Base-by-base conservation (phyloP, 2,888 invertebrate species). In the Sinohyriopsis cumingii region DNA sequence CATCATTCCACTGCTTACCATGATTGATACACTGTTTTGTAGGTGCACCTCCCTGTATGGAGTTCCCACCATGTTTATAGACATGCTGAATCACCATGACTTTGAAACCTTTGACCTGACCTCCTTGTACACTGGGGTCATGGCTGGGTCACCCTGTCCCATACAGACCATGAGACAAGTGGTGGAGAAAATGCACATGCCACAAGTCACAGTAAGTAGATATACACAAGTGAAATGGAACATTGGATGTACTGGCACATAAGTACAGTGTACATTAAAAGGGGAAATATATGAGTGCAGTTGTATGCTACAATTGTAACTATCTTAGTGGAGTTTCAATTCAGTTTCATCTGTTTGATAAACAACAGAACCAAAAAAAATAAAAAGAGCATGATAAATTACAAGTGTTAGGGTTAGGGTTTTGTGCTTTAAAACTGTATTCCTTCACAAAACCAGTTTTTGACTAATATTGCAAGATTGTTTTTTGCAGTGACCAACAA, bases 21-120 rank as follows among this genome's bases (percentile, higher is more conserved):
- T 45, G 45, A 45, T 45, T 45, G 45, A 12, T 45, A 12, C 12
- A 45, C 45, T 15, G 33, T 57, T 45, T 78, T 81, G 65, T 83
- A 95, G 95, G 83, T 95, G 95, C 84, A 93, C 93, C 0, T 89
- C 93, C 1, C 87, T 94, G 53, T 93, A 93, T 85, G 95, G 95
- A 56, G 95, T 95, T 0, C 95, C 96, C 9, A 96, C 96, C 4
- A 96, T 96, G 96, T 94, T 94, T 89, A 93, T 95, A 20, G 95
- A 95, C 90, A 91, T 95, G 77, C 89, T 95, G 59, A 91, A 91
- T 72, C 87, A 89, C 68, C 87, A 87, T 1, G 68, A 86, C 56
- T 84, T 89, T 63, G 57, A 71, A 20, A 80, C 85, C 20, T 89
- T 93, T 45, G 91, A 92, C 64, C 89, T 87, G 24, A 80, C 86